Evolutionary conservation across 2,888 invertebrate species (phyloP).

Genomic region (Drosophila nr. medialis): DNA sequence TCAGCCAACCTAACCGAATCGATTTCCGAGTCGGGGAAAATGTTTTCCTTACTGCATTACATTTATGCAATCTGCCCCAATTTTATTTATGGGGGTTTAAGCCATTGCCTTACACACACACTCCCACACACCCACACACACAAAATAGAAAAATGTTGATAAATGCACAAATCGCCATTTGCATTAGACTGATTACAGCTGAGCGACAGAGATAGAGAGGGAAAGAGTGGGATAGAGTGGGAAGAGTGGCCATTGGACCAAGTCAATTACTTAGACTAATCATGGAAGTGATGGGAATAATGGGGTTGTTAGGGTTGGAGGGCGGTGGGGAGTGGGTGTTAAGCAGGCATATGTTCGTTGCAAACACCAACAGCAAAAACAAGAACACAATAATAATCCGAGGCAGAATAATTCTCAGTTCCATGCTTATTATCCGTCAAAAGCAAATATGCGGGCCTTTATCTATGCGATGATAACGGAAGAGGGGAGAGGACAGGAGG

Average conservation of each 20-base stretch:
- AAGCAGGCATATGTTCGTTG: constrained; percentile 10
- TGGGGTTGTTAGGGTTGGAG: background rate
- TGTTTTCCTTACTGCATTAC: background rate
- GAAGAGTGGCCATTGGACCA: constrained; percentile 12
- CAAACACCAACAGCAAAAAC: constrained; percentile 7
- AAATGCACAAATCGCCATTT: constrained; percentile 55
- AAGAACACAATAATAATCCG: constrained; percentile 23
- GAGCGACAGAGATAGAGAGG: background rate
- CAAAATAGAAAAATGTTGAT: constrained; percentile 19
- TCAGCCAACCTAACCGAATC: background rate
- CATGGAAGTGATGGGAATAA: background rate
- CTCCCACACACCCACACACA: constrained; percentile 6
- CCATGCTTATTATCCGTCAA: constrained; percentile 13
- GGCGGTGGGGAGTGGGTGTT: background rate
- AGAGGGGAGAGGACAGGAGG: background rate
- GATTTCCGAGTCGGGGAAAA: background rate
- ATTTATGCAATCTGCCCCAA: constrained; percentile 13
- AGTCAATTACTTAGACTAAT: constrained; percentile 40
- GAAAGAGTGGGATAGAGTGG: no score
- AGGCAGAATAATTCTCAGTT: constrained; percentile 23
- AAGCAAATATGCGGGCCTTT: constrained; percentile 1
- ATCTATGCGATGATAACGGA: background rate
- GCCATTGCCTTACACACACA: constrained; percentile 21
- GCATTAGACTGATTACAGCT: constrained; percentile 66
- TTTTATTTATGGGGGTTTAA: constrained; percentile 41